Conservation (phyloP, 2,113 vertebrate species). For the Catharus minimus region DNA sequence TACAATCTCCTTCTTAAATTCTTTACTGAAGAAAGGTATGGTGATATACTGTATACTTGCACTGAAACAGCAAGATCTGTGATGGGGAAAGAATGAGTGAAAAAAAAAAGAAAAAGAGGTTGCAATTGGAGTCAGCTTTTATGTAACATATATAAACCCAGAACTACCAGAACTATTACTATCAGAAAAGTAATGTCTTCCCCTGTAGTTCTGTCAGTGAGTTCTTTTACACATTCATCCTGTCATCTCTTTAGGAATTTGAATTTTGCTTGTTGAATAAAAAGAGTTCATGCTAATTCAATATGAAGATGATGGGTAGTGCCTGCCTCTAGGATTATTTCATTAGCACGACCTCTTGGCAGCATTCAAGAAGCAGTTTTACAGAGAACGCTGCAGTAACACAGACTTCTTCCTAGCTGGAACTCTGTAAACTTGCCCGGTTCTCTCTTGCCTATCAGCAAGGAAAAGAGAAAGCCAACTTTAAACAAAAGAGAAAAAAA, state of each 20-base stretch:
- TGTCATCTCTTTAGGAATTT: background rate
- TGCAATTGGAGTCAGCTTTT: background rate
- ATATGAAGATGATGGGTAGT: background rate
- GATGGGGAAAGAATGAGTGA: background rate
- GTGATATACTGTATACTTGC: background rate
- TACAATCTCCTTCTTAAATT: background rate
- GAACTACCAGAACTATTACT: background rate
- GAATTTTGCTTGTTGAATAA: background rate
- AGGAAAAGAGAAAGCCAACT: background rate
- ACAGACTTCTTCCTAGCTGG: background rate
- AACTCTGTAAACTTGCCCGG: background rate
- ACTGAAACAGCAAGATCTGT: background rate
- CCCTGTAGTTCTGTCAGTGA: background rate
- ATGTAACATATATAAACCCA: background rate
- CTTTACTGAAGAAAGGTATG: background rate
- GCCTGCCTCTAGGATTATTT: background rate
- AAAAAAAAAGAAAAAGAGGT: background rate
- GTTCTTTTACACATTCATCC: background rate
- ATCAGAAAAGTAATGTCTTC: background rate
- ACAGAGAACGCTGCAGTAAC: background rate
- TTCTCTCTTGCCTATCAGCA: background rate
- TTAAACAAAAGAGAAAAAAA: background rate
- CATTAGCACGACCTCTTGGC: fast-evolving
- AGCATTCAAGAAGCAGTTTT: background rate
- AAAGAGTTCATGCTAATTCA: background rate